phyloP scores from a whole-genome alignment of 2,113 vertebrate genomes.

The Nothocercus nigrocapillus region DNA sequence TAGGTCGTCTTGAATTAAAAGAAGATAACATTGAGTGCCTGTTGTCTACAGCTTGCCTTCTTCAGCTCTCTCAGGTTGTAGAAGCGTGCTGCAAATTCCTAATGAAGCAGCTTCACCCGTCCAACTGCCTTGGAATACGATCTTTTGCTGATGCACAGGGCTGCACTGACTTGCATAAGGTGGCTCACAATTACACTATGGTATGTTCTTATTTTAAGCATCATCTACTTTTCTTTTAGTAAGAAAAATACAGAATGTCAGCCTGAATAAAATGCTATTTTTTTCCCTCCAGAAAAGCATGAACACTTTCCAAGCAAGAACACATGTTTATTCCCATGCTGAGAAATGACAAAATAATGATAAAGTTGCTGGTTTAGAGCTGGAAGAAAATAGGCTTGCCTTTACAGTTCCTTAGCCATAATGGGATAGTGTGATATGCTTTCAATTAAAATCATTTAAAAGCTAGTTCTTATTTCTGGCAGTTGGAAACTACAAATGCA shows the following conservation, averaged over 20 bases:
- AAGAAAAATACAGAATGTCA: not conserved
- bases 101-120: conserved; percentile 97
- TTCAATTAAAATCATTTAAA: not conserved
- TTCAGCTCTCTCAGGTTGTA: conserved; percentile 94
- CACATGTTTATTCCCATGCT: not conserved
- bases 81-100: conserved; percentile 97
- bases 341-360: conserved; percentile 1
- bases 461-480: not conserved
- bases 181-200: conserved; percentile 97
- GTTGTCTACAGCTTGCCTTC: conserved; percentile 93
- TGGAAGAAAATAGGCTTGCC: not conserved
- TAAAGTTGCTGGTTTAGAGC: not conserved
- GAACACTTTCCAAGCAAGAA: not conserved
- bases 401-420: not conserved
- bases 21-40: conserved; percentile 97
- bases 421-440: not conserved
- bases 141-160: conserved; percentile 97
- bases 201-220: conserved; percentile 77
- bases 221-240: not conserved
- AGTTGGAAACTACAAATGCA: not conserved
- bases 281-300: not conserved
- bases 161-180: conserved; percentile 93
- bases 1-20: conserved; percentile 94
- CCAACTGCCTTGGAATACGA: conserved; percentile 97
- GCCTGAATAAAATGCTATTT: not conserved